Evolutionary conservation across 1,140 invertebrate species (phyloP).

Genomic region (Goniozus legneri): DNA sequence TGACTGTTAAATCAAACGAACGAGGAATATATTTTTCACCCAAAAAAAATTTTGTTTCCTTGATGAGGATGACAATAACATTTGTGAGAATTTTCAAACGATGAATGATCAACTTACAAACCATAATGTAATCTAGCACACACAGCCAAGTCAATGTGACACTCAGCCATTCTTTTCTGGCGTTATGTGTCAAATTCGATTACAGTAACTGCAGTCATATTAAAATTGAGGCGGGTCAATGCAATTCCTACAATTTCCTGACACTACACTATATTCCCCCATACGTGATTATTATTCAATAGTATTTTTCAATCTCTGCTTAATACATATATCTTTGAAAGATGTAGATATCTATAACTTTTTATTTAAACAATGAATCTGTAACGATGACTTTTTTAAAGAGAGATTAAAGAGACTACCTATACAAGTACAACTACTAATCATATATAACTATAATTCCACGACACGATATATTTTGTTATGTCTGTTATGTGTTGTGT

Average conservation of each 20-base stretch:
- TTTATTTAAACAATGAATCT: constrained; percentile 41
- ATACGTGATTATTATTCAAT: constrained; percentile 23
- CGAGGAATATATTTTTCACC: too few relatives aligned
- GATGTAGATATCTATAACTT: constrained; percentile 13
- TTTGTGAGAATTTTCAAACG: too few relatives aligned
- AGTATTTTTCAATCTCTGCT: constrained; percentile 14
- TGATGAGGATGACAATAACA: too few relatives aligned
- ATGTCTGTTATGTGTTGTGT: too few relatives aligned
- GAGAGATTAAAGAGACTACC: constrained; percentile 44
- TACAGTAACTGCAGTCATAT: constrained; percentile 33
- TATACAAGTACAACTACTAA: constrained; percentile 26
- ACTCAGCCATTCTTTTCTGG: constrained; percentile 21
- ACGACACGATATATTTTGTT: too few relatives aligned
- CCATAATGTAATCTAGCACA: constrained; percentile 48
- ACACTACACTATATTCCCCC: constrained; percentile 27
- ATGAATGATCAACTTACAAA: too few relatives aligned
- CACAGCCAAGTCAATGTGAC: constrained; percentile 52
- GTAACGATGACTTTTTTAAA: constrained; percentile 36
- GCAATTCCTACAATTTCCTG: constrained; percentile 44
- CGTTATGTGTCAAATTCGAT: constrained; percentile 37
- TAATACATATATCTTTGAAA: constrained; percentile 21
- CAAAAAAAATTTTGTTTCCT: too few relatives aligned
- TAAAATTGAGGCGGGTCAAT: constrained; percentile 42
- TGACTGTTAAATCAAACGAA: too few relatives aligned
- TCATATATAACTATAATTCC: constrained; percentile 23